A percentile compares a stretch with the other conserved stretches of the same genome.
phyloP scores from a whole-genome alignment of 2,113 vertebrate genomes.

The Hemiprocne comata region DNA sequence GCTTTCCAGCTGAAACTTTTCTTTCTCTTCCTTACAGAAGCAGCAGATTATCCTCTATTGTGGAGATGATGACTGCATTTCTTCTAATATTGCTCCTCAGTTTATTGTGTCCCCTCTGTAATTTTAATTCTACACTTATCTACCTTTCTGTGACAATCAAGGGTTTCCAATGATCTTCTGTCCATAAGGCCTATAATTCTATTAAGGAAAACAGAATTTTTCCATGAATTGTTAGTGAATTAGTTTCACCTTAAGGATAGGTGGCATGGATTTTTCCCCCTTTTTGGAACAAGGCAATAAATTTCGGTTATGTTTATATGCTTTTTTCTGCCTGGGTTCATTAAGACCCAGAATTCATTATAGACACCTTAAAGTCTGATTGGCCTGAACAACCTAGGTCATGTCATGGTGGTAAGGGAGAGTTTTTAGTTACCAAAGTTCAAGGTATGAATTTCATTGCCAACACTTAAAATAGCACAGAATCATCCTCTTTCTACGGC shows the following conservation, averaged over 20 bases:
- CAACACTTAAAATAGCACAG: neutral
- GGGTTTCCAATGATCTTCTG: neutral
- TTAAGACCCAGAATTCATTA: neutral
- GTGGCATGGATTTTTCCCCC: neutral
- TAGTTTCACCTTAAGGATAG: neutral
- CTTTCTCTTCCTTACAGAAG: neutral
- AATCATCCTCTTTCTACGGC: neutral
- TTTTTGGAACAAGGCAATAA: neutral
- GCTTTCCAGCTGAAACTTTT: neutral
- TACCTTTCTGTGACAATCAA: neutral
- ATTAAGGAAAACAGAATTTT: neutral
- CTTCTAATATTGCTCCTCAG: neutral
- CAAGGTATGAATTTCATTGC: neutral
- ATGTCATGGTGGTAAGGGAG: neutral
- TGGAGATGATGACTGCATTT: neutral
- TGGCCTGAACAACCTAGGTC: neutral
- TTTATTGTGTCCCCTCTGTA: neutral
- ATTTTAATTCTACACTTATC: neutral
- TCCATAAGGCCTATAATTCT: neutral
- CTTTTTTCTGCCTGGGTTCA: neutral
- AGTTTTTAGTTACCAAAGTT: neutral
- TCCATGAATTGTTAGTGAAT: neutral
- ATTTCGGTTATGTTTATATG: neutral
- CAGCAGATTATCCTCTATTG: neutral
- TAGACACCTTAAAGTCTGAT: neutral